phyloP scores from a whole-genome alignment of 2,888 invertebrate genomes.

The Himalopsyche kuldschensis region DNA sequence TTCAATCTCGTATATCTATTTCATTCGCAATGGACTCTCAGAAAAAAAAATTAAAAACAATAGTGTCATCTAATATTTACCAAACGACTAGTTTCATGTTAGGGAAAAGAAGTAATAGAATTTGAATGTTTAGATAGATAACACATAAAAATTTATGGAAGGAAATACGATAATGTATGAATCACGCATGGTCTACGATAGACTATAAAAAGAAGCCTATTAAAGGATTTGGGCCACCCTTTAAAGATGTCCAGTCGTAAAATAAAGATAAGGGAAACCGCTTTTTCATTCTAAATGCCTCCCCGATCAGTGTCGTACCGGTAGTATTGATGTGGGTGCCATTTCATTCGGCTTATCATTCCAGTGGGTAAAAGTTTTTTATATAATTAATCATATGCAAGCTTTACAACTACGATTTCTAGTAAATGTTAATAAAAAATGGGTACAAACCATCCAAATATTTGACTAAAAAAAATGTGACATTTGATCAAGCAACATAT shows the following conservation, averaged over 20 bases:
- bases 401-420: too few species aligned
- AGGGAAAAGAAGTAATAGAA: background rate
- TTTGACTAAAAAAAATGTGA: too few species aligned
- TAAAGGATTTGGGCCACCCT: constrained; percentile 31
- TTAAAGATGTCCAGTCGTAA: constrained; percentile 31
- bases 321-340: too few species aligned
- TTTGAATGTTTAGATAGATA: background rate
- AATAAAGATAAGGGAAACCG: constrained; percentile 28
- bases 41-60: too few species aligned
- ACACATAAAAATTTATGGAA: background rate
- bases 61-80: background rate
- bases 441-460: too few species aligned
- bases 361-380: too few species aligned
- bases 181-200: constrained; percentile 31
- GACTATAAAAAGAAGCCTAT: constrained; percentile 32
- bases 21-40: too few species aligned
- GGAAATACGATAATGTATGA: constrained; percentile 19
- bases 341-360: too few species aligned
- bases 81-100: background rate
- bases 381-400: too few species aligned
- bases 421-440: too few species aligned
- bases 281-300: constrained; percentile 10
- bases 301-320: background rate
- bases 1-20: too few species aligned
- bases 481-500: too few species aligned